phyloP scores from a whole-genome alignment of 2,888 invertebrate species.

The Diarsia mendica region DNA sequence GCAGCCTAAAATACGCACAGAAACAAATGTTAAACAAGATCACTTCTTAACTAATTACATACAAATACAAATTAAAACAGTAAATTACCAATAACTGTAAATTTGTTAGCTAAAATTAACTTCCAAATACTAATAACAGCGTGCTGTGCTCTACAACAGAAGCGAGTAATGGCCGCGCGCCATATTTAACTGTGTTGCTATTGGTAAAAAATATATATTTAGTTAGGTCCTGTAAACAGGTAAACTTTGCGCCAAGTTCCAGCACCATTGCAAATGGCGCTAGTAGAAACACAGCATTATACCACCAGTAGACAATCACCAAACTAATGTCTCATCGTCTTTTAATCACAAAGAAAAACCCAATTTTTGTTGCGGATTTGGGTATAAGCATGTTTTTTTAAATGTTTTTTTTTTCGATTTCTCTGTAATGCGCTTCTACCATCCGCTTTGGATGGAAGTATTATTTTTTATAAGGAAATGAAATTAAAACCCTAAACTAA shows the following conservation, averaged over 20 bases:
- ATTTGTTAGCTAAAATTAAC: constrained; percentile 18
- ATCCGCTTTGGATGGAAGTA: neutral
- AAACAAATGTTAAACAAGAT: constrained; percentile 11
- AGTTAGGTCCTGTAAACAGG: no score
- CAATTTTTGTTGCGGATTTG: neutral
- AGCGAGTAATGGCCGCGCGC: constrained; percentile 57
- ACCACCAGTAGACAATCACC: no score
- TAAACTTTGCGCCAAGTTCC: neutral
- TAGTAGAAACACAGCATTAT: no score
- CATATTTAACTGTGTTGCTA: constrained; percentile 57
- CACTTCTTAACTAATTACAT: neutral
- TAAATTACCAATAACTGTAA: constrained; percentile 32
- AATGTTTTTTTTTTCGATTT: neutral
- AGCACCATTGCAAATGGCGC: neutral
- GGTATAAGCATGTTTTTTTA: no score
- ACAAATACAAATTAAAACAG: neutral
- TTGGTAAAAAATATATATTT: neutral
- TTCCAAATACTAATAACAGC: constrained; percentile 36
- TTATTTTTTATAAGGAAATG: no score
- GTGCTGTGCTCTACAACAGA: constrained; percentile 58
- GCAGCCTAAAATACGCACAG: constrained; percentile 67
- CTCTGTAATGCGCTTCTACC: neutral
- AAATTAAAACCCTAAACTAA: neutral
- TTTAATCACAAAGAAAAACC: neutral
- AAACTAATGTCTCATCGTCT: no score